Evolutionary conservation across 1,140 invertebrate genomes (phyloP).

Genomic region (Drosophila orena): DNA sequence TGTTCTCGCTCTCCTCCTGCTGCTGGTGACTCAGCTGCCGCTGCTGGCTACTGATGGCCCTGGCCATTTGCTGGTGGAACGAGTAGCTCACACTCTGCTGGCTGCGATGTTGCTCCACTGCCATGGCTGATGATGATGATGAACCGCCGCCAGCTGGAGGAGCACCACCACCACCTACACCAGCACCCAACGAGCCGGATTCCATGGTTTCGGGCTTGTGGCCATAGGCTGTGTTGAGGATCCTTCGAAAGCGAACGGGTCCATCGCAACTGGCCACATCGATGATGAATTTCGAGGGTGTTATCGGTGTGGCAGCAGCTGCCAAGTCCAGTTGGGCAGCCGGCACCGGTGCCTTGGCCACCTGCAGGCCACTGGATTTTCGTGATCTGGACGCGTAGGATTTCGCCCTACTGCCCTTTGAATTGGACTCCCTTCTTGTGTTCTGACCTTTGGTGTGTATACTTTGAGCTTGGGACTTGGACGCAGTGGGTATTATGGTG

Average conservation of each 20-base stretch:
- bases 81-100: slow-evolving; percentile 81
- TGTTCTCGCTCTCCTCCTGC: slow-evolving; percentile 82
- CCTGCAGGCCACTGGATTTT: slow-evolving; percentile 47
- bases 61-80: slow-evolving; percentile 84
- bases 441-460: neutral
- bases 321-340: slow-evolving; percentile 57
- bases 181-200: neutral
- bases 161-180: too few relatives aligned
- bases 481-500: neutral
- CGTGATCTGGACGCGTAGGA: neutral
- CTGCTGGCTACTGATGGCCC: slow-evolving; percentile 78
- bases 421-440: neutral
- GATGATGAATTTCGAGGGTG: slow-evolving; percentile 87
- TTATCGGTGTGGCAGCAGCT: slow-evolving; percentile 16
- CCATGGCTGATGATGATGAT: slow-evolving; percentile 9
- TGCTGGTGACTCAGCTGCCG: slow-evolving; percentile 56
- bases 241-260: slow-evolving; percentile 92
- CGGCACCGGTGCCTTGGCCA: slow-evolving; percentile 63
- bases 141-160: slow-evolving; percentile 16
- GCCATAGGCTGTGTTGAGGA: slow-evolving; percentile 91
- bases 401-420: neutral
- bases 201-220: slow-evolving; percentile 70
- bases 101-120: slow-evolving; percentile 59
- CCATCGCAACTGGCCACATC: slow-evolving; percentile 95
- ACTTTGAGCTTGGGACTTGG: neutral